phyloP scores from a whole-genome alignment of 2,888 invertebrate genomes.

The Teleiodes luculella region DNA sequence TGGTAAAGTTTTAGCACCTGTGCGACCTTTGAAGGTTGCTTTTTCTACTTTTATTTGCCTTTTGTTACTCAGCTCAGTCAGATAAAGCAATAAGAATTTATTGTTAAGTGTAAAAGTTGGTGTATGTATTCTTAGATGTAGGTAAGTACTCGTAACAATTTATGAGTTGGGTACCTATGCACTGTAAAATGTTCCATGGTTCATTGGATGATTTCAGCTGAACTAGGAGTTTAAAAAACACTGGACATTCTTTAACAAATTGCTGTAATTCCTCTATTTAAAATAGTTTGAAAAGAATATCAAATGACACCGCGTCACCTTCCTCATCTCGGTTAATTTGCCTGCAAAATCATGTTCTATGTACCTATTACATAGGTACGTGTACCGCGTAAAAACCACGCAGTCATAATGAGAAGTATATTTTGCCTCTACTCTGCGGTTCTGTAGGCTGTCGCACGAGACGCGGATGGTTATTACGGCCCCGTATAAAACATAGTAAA shows the following conservation, averaged over 20 bases:
- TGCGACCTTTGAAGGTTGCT: constrained; percentile 17
- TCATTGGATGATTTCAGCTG: too few species aligned
- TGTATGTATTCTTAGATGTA: too few species aligned
- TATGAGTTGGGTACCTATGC: too few species aligned
- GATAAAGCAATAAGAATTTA: too few species aligned
- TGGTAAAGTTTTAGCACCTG: constrained; percentile 10
- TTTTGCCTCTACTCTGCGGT: background rate
- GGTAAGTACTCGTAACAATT: too few species aligned
- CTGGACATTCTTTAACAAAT: too few species aligned
- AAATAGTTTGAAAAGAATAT: background rate
- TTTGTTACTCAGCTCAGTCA: background rate
- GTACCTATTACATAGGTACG: background rate
- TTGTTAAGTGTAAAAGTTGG: too few species aligned
- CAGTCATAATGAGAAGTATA: constrained; percentile 9
- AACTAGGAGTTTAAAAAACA: too few species aligned
- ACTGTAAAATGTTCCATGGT: too few species aligned
- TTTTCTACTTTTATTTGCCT: background rate
- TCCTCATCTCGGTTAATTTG: constrained; percentile 10
- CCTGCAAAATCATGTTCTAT: constrained; percentile 10
- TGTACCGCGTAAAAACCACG: constrained; percentile 16
- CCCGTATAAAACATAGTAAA: constrained; percentile 1
- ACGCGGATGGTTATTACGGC: constrained; percentile 2
- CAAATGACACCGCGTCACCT: background rate
- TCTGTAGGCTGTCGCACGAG: constrained; percentile 2
- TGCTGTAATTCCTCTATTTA: too few species aligned